Base-by-base conservation (phyloP, 2,797 vertebrate species). In the Takifugu rubripes region DNA sequence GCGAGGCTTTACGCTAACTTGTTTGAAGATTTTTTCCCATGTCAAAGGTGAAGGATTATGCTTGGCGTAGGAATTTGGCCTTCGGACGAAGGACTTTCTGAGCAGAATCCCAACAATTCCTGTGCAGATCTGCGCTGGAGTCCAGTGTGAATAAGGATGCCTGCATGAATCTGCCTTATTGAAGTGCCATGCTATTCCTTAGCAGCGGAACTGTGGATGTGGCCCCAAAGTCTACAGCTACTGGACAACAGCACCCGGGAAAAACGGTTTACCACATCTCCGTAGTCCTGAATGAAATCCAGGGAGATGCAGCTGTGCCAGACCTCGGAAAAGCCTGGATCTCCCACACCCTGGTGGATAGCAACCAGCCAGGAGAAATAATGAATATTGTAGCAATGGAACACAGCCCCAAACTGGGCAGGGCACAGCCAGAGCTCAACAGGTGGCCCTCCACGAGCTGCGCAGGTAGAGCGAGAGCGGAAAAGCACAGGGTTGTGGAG, bases 31-130 rank as follows among this genome's bases (percentile, higher is more conserved):
- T 81, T 49, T 73, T 70, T 25, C 54, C 52, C 70, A 72, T 86
- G 90, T 88, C 84, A 87, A 77, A 89, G 87, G 87, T 90, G 88
- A 90, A 82, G 89, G 90, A 92, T 92, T 92, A 89, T 85, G 65
- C 74, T 77, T 83, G 78, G 68, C 76, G 83, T 73, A 81, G 86
- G 89, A 91, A 91, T 89, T 84, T 77, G 66, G 80, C 77, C 81
- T 74, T 82, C 82, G 84, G 77, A 70, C 88, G 80, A 86, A 79
- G 68, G 76, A 85, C 80, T 87, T 70, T n/a, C 55, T 67, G 61
- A 81, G 72, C 64, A 64, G 79, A 81, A 79, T 66, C 59, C 64
- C 63, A 56, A 65, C 53, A 52, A 63, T 68, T 71, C 67, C 61
- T n/a, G n/a, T 43, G 54, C 64, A 67, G 64, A 59, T 57, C 47